Evolutionary conservation across 1,140 invertebrate genomes (phyloP).

Genomic region (Pygmarrhopalites habei): DNA sequence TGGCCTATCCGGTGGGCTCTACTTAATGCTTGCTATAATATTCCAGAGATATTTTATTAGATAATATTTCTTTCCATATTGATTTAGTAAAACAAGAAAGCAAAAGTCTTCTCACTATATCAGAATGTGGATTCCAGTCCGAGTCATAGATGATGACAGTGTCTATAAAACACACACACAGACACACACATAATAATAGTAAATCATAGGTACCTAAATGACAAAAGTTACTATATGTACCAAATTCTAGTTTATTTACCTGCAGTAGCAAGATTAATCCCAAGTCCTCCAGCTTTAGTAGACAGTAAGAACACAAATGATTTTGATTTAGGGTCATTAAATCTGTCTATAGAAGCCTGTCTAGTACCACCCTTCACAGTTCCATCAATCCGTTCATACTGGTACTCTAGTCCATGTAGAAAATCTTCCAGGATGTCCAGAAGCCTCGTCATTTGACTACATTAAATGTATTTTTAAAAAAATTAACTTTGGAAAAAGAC

Average conservation of each 20-base stretch:
- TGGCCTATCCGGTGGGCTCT: constrained; percentile 98
- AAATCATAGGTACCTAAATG: too few relatives aligned
- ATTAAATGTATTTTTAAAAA: too few relatives aligned
- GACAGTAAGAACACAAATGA: constrained; percentile 97
- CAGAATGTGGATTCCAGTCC: constrained; percentile 99
- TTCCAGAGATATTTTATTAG: too few relatives aligned
- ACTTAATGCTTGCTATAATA: constrained; percentile 79
- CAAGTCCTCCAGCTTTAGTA: constrained; percentile 94
- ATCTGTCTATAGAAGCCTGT: constrained; percentile 96
- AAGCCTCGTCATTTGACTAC: constrained; percentile 99
- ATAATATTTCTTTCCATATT: too few relatives aligned
- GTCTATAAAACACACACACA: too few relatives aligned
- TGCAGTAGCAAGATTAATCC: constrained; percentile 98
- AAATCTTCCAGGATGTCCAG: constrained; percentile 98
- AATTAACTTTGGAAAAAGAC: too few relatives aligned
- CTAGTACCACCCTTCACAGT: constrained; percentile 87
- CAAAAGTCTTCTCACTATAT: constrained; percentile 54
- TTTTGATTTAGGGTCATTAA: constrained; percentile 62
- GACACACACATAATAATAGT: too few relatives aligned
- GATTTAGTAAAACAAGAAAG: too few relatives aligned
- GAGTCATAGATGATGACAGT: constrained; percentile 99
- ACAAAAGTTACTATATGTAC: too few relatives aligned
- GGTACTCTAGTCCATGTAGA: constrained; percentile 92
- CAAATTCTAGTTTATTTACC: too few relatives aligned
- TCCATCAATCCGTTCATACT: constrained; percentile 98